Evolutionary conservation across 2,113 vertebrate species (phyloP), one percentile per base, ranked within the genome.

Genomic region (Actenoides hombroni): DNA sequence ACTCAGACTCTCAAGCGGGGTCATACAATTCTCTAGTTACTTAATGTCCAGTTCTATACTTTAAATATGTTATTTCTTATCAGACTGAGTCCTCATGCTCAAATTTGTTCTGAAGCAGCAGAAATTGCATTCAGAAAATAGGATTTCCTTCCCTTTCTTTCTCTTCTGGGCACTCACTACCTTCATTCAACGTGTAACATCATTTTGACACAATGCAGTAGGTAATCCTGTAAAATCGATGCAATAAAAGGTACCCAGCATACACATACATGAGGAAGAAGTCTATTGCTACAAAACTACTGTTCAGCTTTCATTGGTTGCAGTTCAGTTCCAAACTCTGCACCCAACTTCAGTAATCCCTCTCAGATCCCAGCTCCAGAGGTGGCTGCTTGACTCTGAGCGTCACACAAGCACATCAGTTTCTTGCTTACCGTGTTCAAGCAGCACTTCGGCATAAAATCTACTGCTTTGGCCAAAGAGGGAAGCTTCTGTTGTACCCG

Each of bases 41-140:
- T 56, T 81, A 57, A 93, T 35, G 37, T 57, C 69, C n/a, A 37
- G 57, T 73, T 95, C 83, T 82, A 19, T 49, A n/a, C 56, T 82
- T 94, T 60, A 90, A 92, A 75, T 83, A 78, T 17, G 29, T 71
- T 80, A 81, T 75, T 95, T 86, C 83, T 83, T 93, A 86, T 71
- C 83, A 79, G 40, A 65, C 26, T 37, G 18, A 88, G 35, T 71
- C 76, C 90, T 90, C 60, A 29, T 54, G 69, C 70, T 92, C 91
- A 67, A 71, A 69, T 93, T 86, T 82, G 21, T 49, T 92, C 88
- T 76, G 81, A 86, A 92, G 83, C 78, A 73, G 83, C 29, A 83
- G 83, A 88, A 96, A 95, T 28, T 93, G 39, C 57, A 46, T 86
- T 94, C 87, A 85, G 73, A 86, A 96, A 93, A 95, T 28, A 79